Base-by-base conservation (phyloP, 2,888 invertebrate species). In the Maniola hyperantus region DNA sequence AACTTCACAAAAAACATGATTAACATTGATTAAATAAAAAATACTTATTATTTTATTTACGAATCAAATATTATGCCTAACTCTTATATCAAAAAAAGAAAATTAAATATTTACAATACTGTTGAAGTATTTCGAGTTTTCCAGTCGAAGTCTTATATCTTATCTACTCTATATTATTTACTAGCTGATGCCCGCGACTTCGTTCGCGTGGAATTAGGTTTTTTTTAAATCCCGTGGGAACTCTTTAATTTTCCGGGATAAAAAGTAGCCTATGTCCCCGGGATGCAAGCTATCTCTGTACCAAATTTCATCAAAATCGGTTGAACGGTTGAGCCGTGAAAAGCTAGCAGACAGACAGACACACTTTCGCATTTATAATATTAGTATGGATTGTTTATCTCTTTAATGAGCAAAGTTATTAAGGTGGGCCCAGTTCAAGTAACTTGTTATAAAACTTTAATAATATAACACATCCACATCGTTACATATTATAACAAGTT, bases 101-200 rank as follows among this genome's bases (percentile, higher is more conserved):
- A 5, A 2, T 13, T 18, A 20, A 20, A 57, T 57, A 57, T 57
- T 57, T 57, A 57, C 57, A 57, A 57, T 57, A 57, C 57, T 57
- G 57, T 57, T 57, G 20, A 42, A 57, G 39, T 57, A 42, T 42
- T 42, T 39, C 20, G 42, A 39, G 39, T 18, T 55, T 18, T 34
- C 48, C 48, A 48, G 15, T 48, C 48, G 8, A 48, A 48, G 15
- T 15, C 48, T 48, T 48, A 48, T 15, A 26, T 26, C 26, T 48
- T 48, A 48, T 48, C 48, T 48, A 48, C 8, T 18, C 15, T 48
- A 10, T 18, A 8, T 18, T 48, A 18, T 15, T 48, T 11, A 11
- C n/a, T n/a, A n/a, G n/a, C n/a, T n/a, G n/a, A n/a, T n/a, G n/a
- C n/a, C n/a, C n/a, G n/a, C n/a, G n/a, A n/a, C n/a, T n/a, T n/a